A percentile compares a stretch with the other conserved stretches of the same genome.
phyloP scores from a whole-genome alignment of 2,113 vertebrate species.

The Sturnus vulgaris region DNA sequence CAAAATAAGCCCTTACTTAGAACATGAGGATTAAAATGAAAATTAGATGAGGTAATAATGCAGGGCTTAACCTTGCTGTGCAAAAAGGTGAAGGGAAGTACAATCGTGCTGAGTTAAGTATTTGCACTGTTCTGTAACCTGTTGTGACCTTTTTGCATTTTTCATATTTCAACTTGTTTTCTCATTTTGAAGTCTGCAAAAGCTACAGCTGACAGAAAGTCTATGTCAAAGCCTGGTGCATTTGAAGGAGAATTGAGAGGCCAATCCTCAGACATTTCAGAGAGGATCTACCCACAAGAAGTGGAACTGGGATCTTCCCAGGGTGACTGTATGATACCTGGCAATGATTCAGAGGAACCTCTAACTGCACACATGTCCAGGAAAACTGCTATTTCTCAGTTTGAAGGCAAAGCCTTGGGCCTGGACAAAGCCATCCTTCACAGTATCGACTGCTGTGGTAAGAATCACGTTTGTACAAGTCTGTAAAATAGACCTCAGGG shows the following conservation, averaged over 20 bases:
- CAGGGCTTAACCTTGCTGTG: not conserved
- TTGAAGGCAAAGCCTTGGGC: constrained; percentile 95
- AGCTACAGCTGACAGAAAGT: constrained; percentile 87
- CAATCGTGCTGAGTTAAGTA: not conserved
- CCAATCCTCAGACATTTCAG: constrained; percentile 79
- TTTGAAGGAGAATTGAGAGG: constrained; percentile 86
- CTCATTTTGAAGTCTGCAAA: constrained; percentile 85
- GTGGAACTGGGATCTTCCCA: constrained; percentile 83
- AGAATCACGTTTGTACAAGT: constrained; percentile 1
- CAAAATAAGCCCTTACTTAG: not conserved
- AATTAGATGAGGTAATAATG: not conserved
- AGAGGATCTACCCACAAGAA: constrained; percentile 81
- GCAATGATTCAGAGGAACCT: constrained; percentile 87
- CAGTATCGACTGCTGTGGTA: constrained; percentile 97
- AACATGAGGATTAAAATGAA: not conserved
- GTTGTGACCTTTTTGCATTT: not conserved
- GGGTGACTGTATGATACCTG: constrained; percentile 81
- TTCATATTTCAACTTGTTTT: not conserved
- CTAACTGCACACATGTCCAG: constrained; percentile 85
- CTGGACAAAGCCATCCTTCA: constrained; percentile 97
- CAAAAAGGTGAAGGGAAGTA: not conserved
- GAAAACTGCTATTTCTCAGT: constrained; percentile 90
- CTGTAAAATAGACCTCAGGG: not conserved
- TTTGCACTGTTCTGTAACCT: not conserved
- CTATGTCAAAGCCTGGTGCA: constrained; percentile 79